Conservation (phyloP, 1,140 invertebrate species). For the Megathymus violae region DNA sequence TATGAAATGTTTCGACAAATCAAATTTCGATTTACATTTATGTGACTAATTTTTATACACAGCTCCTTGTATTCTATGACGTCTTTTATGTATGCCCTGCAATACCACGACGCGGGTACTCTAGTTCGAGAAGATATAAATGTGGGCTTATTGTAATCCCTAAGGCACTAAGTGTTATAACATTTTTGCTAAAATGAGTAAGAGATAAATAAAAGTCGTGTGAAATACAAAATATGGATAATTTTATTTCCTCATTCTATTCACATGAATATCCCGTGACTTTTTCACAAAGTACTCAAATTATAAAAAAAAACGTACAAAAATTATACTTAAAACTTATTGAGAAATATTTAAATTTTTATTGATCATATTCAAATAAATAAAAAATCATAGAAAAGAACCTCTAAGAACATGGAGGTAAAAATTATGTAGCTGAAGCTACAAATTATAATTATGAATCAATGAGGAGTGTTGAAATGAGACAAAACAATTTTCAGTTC, state of each 20-base stretch:
- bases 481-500: slow-evolving; percentile 38
- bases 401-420: slow-evolving; percentile 8
- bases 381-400: slow-evolving; percentile 31
- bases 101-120: no score
- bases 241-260: slow-evolving; percentile 75
- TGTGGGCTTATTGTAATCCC: no score
- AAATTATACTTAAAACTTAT: slow-evolving; percentile 69
- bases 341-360: slow-evolving; percentile 32
- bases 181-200: no score
- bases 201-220: slow-evolving; percentile 45
- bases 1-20: no score
- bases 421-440: not conserved
- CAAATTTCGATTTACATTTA: no score
- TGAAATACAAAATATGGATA: slow-evolving; percentile 70
- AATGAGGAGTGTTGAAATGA: slow-evolving; percentile 38
- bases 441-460: slow-evolving; percentile 19
- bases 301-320: slow-evolving; percentile 66
- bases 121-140: no score
- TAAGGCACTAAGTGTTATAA: no score
- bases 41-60: no score
- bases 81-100: no score
- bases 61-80: no score
- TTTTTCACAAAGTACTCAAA: slow-evolving; percentile 60
- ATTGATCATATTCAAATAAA: slow-evolving; percentile 29
- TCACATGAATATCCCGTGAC: slow-evolving; percentile 67